Evolutionary conservation across 2,113 vertebrate genomes (phyloP).

Genomic region (Melanostigma gelatinosum): DNA sequence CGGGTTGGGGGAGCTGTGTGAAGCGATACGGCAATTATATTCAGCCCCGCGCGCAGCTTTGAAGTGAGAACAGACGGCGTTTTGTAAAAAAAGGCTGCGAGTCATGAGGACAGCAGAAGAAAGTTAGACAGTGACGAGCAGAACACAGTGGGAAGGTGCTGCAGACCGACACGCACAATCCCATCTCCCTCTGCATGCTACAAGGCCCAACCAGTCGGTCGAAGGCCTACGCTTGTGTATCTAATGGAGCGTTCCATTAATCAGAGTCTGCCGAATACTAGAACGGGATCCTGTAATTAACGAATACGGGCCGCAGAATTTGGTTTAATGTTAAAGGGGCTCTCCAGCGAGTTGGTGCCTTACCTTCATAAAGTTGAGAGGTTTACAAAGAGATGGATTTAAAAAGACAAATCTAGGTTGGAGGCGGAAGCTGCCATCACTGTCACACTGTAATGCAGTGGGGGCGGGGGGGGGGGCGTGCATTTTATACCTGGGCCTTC

Average conservation of each 20-base stretch:
- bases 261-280: background rate
- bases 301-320: slow-evolving; percentile 3
- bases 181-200: background rate
- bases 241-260: slow-evolving; percentile 19
- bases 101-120: slow-evolving; percentile 31
- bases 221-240: background rate
- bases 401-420: background rate
- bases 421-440: background rate
- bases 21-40: slow-evolving; percentile 44
- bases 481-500: too few relatives aligned
- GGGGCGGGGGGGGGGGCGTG: too few relatives aligned
- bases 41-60: slow-evolving; percentile 53
- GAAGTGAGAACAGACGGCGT: slow-evolving; percentile 63
- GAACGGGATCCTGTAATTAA: slow-evolving; percentile 4
- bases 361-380: background rate
- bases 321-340: background rate
- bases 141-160: slow-evolving; percentile 1
- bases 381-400: slow-evolving; percentile 7
- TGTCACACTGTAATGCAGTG: background rate
- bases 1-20: slow-evolving; percentile 15
- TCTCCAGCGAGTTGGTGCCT: background rate
- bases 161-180: background rate
- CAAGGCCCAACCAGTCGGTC: background rate
- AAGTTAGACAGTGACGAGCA: slow-evolving; percentile 1
- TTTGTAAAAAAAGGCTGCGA: slow-evolving; percentile 54